Evolutionary conservation across 2,888 invertebrate genomes (phyloP).

Genomic region (Hesperia comma): DNA sequence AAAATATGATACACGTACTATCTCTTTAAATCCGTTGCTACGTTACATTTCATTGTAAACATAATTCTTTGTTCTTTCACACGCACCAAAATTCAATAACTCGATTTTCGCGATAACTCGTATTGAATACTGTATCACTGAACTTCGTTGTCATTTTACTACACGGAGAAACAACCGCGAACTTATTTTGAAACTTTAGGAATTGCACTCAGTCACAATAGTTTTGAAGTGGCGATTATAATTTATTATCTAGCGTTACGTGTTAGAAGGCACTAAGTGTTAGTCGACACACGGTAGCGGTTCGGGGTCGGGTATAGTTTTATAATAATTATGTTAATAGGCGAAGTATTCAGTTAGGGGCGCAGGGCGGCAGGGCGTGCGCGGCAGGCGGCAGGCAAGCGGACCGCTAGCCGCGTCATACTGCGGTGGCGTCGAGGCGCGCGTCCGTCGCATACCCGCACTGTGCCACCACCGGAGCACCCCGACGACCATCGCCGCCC

Average conservation of each 20-base stretch:
- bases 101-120: conserved; percentile 27
- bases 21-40: conserved; percentile 63
- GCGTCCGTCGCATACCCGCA: conserved; percentile 55
- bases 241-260: conserved; percentile 44
- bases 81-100: conserved; percentile 36
- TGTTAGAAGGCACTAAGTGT: conserved; percentile 65
- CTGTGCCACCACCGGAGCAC: conserved; percentile 48
- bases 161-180: conserved; percentile 23
- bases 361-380: conserved; percentile 53
- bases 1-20: conserved; percentile 41
- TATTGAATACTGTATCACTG: conserved; percentile 27
- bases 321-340: conserved; percentile 50
- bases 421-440: conserved; percentile 67
- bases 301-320: conserved; percentile 39
- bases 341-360: conserved; percentile 53
- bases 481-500: conserved; percentile 47
- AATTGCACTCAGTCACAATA: conserved; percentile 27
- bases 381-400: conserved; percentile 51
- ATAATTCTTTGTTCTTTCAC: conserved; percentile 60
- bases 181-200: conserved; percentile 32
- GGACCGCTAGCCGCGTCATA: conserved; percentile 74
- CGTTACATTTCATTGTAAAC: conserved; percentile 76
- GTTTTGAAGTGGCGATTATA: conserved; percentile 26
- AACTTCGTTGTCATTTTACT: conserved; percentile 36
- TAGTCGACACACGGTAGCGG: conserved; percentile 34